phyloP scores from a whole-genome alignment of 2,888 invertebrate species.

The Bursaphelenchus okinawaensis region DNA sequence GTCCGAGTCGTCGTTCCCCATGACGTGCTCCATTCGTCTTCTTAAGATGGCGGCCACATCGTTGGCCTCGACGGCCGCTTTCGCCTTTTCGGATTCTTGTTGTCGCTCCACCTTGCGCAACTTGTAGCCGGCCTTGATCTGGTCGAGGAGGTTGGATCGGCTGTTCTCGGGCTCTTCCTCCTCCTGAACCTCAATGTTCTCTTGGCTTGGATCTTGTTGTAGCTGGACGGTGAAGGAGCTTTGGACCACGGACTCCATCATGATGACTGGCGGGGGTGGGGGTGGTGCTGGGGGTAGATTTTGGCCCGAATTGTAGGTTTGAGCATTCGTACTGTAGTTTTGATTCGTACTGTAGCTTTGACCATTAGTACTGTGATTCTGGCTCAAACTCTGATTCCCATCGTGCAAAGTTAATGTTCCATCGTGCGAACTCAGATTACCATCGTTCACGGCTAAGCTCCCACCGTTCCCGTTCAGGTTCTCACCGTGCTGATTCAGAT shows the following conservation, averaged over 20 bases:
- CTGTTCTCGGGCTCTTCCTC: not conserved
- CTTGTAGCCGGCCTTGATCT: conserved; percentile 50
- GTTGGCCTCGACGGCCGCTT: conserved; percentile 36
- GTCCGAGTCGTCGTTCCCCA: conserved; percentile 9
- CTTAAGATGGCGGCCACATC: conserved; percentile 56
- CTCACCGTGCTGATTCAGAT: no score
- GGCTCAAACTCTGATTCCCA: no score
- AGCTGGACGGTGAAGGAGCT: conserved; percentile 3
- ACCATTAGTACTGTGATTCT: no score
- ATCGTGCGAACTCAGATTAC: no score
- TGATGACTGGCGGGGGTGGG: not conserved
- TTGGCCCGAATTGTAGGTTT: no score
- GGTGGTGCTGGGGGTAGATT: not conserved
- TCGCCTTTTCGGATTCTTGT: conserved; percentile 41
- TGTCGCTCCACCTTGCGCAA: conserved; percentile 45
- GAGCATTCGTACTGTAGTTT: no score
- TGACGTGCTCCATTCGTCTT: conserved; percentile 48
- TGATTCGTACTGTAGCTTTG: no score
- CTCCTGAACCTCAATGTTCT: no score
- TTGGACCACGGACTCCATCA: not conserved
- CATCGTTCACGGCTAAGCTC: no score
- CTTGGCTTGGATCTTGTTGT: not conserved
- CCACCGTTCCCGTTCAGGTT: no score
- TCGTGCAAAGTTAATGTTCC: no score
- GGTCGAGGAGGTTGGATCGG: conserved; percentile 40